Base-by-base conservation (phyloP, 92 coral and sea anemone genomes). In the Porites lobata region DNA sequence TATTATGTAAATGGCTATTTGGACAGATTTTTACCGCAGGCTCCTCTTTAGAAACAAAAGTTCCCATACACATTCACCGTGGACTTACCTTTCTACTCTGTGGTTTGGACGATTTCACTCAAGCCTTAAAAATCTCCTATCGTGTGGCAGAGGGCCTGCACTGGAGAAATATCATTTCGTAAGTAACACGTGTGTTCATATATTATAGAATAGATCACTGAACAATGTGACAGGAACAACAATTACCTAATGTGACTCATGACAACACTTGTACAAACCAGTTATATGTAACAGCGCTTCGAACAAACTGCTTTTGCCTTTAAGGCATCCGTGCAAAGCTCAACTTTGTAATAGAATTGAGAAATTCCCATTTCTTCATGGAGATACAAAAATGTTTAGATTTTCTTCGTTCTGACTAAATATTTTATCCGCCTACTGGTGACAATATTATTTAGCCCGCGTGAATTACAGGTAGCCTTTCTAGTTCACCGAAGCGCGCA, bases 191-290 rank as follows among this genome's bases (percentile, higher is more conserved):
- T 54, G 77, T 77, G 62, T 77, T 53, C 75, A 78, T 85, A 21
- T 52, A 76, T 64, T 85, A 85, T 85, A 85, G 69, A 85, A 85
- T 65, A 58, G 77, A 77, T 85, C 84, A 38, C 47, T 38, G 47
- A 85, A 78, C 77, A 77, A 85, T 84, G 88, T 84, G 82, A 19
- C 75, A 84, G 75, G 72, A 79, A 57, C 83, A 69, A 50, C 70
- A 69, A 84, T 84, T 73, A 84, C 87, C 74, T 84, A 75, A 84
- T 84, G 81, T 52, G 52, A 63, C n/a, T 4, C 6, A 62, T 74
- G 47, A 43, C 65, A 73, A 11, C 26, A 73, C 26, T 21, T 73
- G 47, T 29, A 13, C n/a, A 5, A 13, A 11, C 7, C 12, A 50
- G 22, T n/a, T 18, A 63, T 38, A 38, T 38, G 75, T 8, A 8